phyloP scores from a whole-genome alignment of 2,797 vertebrate species.

The Capromys pilorides region DNA sequence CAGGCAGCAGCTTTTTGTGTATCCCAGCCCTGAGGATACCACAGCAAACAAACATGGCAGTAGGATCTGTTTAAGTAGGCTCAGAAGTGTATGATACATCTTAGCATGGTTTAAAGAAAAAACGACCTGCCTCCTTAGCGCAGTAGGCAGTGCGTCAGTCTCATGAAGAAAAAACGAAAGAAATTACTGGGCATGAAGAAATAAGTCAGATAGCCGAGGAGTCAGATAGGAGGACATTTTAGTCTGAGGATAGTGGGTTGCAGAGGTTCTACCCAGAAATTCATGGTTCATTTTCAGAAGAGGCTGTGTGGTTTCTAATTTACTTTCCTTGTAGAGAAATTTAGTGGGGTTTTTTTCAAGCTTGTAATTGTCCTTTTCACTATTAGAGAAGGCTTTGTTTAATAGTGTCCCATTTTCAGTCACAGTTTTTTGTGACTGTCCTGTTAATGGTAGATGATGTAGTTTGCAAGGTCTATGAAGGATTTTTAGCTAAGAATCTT shows the following conservation, averaged over 20 bases:
- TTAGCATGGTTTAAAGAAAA: conserved; percentile 5
- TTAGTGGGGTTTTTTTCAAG: conserved; percentile 58
- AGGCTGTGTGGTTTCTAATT: background rate
- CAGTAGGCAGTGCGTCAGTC: too few relatives aligned
- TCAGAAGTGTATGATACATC: background rate
- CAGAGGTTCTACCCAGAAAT: background rate
- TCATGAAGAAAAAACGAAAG: background rate
- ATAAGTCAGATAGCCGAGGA: background rate
- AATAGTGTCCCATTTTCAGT: conserved; percentile 18
- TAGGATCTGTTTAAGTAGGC: background rate
- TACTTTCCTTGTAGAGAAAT: background rate
- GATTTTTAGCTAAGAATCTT: conserved; percentile 35
- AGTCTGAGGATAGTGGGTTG: background rate
- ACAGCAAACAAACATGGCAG: background rate
- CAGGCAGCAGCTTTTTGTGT: background rate
- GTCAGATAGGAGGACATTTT: background rate
- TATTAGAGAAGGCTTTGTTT: conserved; percentile 49
- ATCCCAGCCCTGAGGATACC: background rate
- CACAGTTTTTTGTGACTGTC: conserved; percentile 30
- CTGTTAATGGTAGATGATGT: background rate
- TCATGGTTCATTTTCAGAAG: conserved; percentile 49
- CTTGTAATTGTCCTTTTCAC: conserved; percentile 32
- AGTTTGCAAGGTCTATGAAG: conserved; percentile 11
- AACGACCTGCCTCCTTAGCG: too few relatives aligned
- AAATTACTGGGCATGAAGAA: background rate